Evolutionary conservation across 2,113 vertebrate species (phyloP).

Genomic region (Rafetus swinhoei): DNA sequence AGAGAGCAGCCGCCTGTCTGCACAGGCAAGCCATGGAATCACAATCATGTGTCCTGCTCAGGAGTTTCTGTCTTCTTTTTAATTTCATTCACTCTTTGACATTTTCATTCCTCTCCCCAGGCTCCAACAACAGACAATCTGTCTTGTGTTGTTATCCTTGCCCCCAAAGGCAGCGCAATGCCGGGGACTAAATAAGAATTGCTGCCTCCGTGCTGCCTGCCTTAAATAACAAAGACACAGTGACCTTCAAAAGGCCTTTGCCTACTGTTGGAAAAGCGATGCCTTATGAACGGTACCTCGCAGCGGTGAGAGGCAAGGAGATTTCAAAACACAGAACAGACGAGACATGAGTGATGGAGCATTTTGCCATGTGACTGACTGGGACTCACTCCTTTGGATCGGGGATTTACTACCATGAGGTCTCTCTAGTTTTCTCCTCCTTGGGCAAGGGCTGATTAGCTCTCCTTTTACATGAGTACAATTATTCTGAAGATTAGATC

Average conservation of each 20-base stretch:
- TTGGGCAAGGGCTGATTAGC: neutral
- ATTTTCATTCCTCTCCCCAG: constrained; percentile 34
- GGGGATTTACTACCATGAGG: neutral
- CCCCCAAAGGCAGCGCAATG: constrained; percentile 21
- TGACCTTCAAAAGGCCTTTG: constrained; percentile 54
- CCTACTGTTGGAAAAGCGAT: neutral
- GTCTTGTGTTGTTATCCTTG: constrained; percentile 62
- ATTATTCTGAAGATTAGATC: neutral
- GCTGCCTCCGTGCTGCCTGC: constrained; percentile 34
- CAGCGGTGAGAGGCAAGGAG: neutral
- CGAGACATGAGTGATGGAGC: neutral
- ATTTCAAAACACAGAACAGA: neutral
- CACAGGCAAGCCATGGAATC: neutral
- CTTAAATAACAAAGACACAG: constrained; percentile 52
- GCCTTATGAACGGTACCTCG: neutral
- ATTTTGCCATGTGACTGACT: neutral
- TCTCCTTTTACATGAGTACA: neutral
- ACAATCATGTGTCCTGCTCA: neutral
- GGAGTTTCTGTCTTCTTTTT: neutral
- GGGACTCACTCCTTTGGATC: neutral
- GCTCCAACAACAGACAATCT: constrained; percentile 48
- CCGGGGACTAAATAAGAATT: constrained; percentile 54
- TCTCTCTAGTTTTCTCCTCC: neutral
- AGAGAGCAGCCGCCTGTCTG: neutral
- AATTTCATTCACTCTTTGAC: constrained; percentile 47